Evolutionary conservation across 2,797 vertebrate genomes (phyloP).

Genomic region (Lepilemur ruficaudatus): DNA sequence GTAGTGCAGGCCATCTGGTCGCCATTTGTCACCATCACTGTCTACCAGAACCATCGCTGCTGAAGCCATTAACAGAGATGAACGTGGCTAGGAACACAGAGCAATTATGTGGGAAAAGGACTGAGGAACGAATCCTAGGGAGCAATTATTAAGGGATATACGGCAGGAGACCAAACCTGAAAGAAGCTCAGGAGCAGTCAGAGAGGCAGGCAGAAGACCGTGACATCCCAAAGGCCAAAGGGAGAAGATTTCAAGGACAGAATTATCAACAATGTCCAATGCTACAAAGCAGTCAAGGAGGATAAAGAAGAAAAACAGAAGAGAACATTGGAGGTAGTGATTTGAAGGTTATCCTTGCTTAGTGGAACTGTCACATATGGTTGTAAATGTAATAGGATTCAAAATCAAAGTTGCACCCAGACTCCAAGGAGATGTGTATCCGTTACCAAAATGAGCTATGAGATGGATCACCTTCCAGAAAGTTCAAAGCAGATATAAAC

Average conservation of each 20-base stretch:
- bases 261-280: neutral
- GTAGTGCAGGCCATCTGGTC: constrained; percentile 68
- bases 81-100: constrained; percentile 58
- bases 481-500: neutral
- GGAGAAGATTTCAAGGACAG: neutral
- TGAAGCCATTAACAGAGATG: constrained; percentile 64
- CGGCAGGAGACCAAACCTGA: neutral
- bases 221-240: neutral
- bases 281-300: neutral
- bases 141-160: neutral
- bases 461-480: neutral
- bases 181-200: neutral
- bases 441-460: neutral
- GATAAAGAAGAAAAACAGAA: neutral
- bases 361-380: neutral
- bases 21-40: constrained; percentile 68
- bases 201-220: neutral
- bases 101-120: constrained; percentile 33
- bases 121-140: constrained; percentile 2
- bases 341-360: neutral
- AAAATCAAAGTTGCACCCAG: neutral
- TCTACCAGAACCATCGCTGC: constrained; percentile 51
- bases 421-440: neutral
- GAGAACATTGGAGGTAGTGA: neutral
- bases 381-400: neutral